Evolutionary conservation across 2,888 invertebrate genomes (phyloP), one percentile per base, ranked within the genome.

Genomic region (Agrotis puta): DNA sequence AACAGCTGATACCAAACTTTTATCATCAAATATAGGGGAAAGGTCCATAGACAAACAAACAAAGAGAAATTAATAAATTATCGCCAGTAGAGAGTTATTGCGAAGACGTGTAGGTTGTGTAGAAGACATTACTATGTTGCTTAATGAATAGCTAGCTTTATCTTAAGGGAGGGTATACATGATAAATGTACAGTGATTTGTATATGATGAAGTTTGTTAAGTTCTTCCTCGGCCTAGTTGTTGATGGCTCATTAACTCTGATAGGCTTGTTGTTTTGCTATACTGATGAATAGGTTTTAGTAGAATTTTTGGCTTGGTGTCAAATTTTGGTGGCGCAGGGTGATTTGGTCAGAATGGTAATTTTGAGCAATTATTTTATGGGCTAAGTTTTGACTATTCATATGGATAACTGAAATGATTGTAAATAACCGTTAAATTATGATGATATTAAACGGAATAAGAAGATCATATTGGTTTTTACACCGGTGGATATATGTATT

Each of bases 41-140:
- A 92, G 92, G 92, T 92, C 93, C 94, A 93, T 89, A 85, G 86
- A 86, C 88, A 90, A 69, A 90, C 93, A 92, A 94, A 94, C 93
- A 93, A 91, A 91, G 91, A 85, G 90, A 91, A 93, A 95, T 95
- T 94, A 94, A 95, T 95, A 94, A 94, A 95, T 95, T 94, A 94
- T 93, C 92, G 90, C 91, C 84, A 81, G 80, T 80, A 79, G 88
- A 87, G 86, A 90, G 88, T 90, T 88, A 91, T 91, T 86, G 82
- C 85, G 75, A 79, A 86, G 85, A 88, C 87, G 87, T 89, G 90
- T 85, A 87, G 87, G 85, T 88, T 87, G 87, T 89, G 90, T 85
- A 87, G 88, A 87, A 91, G 88, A 89, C 90, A 91, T 88, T 88
- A 89, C 86, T 87, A 86, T 81, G 85, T 89, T 88, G 79, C 59